These are phyloP conservation scores for Heptranchias perlo DNA, from an alignment of 2,113 vertebrate species.

Conservation along the genomic window DNA sequence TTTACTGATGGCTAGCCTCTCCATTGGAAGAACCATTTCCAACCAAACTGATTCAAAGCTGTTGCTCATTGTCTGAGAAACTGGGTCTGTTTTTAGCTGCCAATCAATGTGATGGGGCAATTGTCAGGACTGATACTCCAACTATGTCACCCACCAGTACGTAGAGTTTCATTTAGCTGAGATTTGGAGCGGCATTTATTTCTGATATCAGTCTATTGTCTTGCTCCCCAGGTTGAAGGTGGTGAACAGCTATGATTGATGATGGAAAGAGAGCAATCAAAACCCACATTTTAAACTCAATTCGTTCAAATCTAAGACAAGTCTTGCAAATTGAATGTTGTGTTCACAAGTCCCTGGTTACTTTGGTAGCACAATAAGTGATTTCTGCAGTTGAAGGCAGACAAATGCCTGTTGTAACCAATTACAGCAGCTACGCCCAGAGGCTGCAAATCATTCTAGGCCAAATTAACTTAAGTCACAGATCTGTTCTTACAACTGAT, in stretches of 20 bases:
- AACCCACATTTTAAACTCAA: not conserved
- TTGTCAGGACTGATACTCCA: not conserved
- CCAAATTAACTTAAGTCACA: not conserved
- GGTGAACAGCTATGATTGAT: not conserved
- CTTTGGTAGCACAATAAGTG: not conserved
- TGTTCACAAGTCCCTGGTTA: not conserved
- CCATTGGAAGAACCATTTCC: not conserved
- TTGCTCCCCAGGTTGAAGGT: not conserved
- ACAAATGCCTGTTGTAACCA: not conserved
- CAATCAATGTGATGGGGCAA: not conserved
- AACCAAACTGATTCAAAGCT: not conserved
- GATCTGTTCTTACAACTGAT: no score
- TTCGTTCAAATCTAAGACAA: not conserved
- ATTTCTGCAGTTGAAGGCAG: not conserved
- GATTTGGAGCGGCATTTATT: not conserved
- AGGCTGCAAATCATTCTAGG: not conserved
- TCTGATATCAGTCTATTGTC: not conserved
- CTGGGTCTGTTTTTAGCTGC: not conserved
- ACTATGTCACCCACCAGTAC: not conserved
- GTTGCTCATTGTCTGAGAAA: not conserved
- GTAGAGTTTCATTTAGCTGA: not conserved
- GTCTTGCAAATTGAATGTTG: not conserved
- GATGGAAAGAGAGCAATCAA: not conserved
- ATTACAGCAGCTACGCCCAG: not conserved
- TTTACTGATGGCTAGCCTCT: not conserved